Evolutionary conservation across 2,888 invertebrate species (phyloP), one percentile per base, ranked within the genome.

Genomic region (Caenorhabditis sinica): DNA sequence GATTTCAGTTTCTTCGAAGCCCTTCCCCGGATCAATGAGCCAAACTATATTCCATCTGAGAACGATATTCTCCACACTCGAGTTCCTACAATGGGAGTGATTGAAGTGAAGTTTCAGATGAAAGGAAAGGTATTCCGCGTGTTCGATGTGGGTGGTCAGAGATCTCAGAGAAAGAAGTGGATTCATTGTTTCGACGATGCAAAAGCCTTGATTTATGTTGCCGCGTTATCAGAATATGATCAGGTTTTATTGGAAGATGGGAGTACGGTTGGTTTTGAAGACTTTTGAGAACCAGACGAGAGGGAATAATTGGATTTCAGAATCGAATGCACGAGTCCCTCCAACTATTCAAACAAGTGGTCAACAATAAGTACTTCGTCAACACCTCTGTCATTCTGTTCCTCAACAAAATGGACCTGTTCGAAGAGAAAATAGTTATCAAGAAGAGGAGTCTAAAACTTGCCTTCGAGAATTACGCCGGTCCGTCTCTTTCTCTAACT

Each of bases 251-350:
- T 98, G 94, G 99, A 99, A 95, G 99, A 99, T 93, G 98, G 98
- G 95, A 97, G 97, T 94, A 99, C 98, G 95, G 98, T 98, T 71
- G 75, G 85, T 72, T 56, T 56, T 28, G 5, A 11, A 40, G 5
- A 53, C 8, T 23, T 56, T 56, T 13, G 25, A 49, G 4, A 49
- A n/a, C n/a, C n/a, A n/a, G n/a, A n/a, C n/a, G n/a, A n/a, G 33
- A 6, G 5, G 33, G 33, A 33, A 33, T 33, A 40, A 40, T 53
- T 40, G 2, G 15, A 15, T 85, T 90, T 69, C 80, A 98, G 98
- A 98, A 99, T 95, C 97, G 98, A 94, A 99, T 99, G 98, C 98
- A 98, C 94, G 99, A 99, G 95, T 97, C 97, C 94, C 95, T 99
- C 94, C 98, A 98, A 94, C 95, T 99, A 93, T 99, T 99, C 94